Evolutionary conservation across 2,113 vertebrate genomes (phyloP).

Genomic region (Sardina pilchardus): DNA sequence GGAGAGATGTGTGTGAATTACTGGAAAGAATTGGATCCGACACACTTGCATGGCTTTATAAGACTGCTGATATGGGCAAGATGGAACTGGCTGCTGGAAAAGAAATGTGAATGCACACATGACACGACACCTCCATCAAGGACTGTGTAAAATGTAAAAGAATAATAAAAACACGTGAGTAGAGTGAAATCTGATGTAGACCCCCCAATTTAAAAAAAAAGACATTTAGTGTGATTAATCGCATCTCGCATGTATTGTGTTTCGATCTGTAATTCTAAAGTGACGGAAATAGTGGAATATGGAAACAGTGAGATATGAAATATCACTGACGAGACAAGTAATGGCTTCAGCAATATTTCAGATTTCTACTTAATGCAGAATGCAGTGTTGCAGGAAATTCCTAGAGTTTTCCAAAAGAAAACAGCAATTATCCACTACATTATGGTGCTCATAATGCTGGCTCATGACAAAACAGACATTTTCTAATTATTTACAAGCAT

Average conservation of each 20-base stretch:
- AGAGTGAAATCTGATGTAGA: neutral
- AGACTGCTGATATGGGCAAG: neutral
- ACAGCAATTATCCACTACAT: neutral
- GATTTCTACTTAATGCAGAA: neutral
- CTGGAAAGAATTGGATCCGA: neutral
- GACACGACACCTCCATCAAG: neutral
- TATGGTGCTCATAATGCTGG: neutral
- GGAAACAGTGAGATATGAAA: no score
- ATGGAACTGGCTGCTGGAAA: neutral
- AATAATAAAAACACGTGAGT: neutral
- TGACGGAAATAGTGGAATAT: no score
- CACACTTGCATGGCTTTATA: slow-evolving; percentile 3
- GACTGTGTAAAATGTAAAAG: neutral
- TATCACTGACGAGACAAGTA: neutral
- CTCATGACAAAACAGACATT: neutral
- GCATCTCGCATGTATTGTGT: neutral
- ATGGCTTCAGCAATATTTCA: neutral
- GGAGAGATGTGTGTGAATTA: neutral
- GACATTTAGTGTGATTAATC: neutral
- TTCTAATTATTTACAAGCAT: neutral
- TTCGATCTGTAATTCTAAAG: no score
- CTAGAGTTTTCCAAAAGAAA: neutral
- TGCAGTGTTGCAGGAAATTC: no score
- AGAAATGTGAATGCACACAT: neutral
- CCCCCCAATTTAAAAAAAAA: neutral